These are phyloP conservation scores for Nasonia longicornis DNA, from an alignment of 1,140 invertebrate genomes.

Conservation along the genomic window DNA sequence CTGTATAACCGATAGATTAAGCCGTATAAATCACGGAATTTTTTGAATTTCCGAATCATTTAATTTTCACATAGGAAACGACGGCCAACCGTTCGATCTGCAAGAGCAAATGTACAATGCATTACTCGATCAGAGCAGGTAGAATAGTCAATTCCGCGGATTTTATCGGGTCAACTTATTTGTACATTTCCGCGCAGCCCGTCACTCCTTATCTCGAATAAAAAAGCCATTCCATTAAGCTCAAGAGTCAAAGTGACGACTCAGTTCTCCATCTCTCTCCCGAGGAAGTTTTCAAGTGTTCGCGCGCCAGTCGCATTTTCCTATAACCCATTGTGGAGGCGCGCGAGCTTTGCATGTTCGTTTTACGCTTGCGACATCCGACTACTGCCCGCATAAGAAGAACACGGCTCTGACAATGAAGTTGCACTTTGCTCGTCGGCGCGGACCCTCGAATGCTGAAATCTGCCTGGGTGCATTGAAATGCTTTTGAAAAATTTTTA, in stretches of 20 bases:
- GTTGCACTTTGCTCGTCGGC: background rate
- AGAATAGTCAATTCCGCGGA: background rate
- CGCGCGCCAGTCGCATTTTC: slow-evolving; percentile 1
- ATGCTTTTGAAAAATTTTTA: background rate
- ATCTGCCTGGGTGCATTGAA: background rate
- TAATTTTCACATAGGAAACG: no score
- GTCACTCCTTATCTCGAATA: background rate
- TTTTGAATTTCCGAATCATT: no score
- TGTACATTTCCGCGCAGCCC: background rate
- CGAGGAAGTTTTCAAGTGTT: background rate
- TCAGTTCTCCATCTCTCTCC: background rate
- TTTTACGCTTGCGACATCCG: background rate
- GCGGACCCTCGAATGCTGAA: background rate
- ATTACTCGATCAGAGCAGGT: background rate
- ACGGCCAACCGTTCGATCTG: no score
- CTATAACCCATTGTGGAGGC: slow-evolving; percentile 1
- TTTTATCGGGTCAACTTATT: background rate
- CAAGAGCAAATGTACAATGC: background rate
- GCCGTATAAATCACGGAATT: no score
- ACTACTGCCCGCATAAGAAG: background rate
- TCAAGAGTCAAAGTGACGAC: slow-evolving; percentile 4
- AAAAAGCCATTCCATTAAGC: background rate
- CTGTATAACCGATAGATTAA: no score
- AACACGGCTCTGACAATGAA: background rate
- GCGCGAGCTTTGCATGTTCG: background rate